Conservation (phyloP, 2,797 vertebrate species). For the Streptopelia turtur region DNA sequence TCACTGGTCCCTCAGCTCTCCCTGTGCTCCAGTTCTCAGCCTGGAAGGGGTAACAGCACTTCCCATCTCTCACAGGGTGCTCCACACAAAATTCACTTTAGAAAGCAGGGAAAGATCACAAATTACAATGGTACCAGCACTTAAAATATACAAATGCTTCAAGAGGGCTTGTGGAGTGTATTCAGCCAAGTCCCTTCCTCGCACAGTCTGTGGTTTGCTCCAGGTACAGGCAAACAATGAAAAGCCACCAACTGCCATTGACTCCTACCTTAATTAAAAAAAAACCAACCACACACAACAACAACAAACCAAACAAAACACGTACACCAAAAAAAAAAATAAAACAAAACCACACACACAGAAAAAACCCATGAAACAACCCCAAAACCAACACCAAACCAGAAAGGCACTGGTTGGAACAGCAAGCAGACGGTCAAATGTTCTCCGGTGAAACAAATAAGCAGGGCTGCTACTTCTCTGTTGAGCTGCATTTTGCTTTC, state of each 20-base stretch:
- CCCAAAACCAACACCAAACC: too few species aligned
- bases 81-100: background rate
- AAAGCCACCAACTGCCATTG: background rate
- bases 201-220: background rate
- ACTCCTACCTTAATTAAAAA: background rate
- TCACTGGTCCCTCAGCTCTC: background rate
- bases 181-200: background rate
- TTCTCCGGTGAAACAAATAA: background rate
- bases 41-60: background rate
- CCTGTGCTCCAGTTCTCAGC: background rate
- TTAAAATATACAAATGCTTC: background rate
- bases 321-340: too few species aligned
- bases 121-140: background rate
- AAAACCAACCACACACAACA: background rate
- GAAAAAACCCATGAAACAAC: too few species aligned
- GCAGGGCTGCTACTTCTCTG: background rate
- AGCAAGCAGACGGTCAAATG: background rate
- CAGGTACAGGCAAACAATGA: background rate
- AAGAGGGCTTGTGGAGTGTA: background rate
- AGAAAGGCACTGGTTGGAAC: background rate
- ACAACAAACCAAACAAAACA: too few species aligned
- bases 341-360: too few species aligned
- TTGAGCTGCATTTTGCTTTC: background rate
- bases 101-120: background rate
- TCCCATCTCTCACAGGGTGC: background rate